phyloP scores from a whole-genome alignment of 1,140 invertebrate genomes.

The Coenobita brevimanus region DNA sequence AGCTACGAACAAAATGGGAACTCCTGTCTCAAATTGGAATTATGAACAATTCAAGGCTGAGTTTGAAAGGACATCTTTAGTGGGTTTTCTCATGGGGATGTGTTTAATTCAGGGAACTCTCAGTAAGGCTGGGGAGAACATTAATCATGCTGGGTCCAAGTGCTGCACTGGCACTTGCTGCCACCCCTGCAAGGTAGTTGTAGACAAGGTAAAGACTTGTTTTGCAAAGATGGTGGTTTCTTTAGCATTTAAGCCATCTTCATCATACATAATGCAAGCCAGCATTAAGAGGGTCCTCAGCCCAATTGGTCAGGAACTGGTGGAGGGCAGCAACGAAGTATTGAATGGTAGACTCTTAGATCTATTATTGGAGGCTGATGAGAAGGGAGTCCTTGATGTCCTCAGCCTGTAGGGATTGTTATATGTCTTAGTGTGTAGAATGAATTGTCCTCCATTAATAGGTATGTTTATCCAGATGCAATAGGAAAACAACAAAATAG shows the following conservation, averaged over 20 bases:
- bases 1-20: slow-evolving; percentile 53
- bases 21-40: slow-evolving; percentile 62
- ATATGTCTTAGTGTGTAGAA: background rate
- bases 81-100: slow-evolving; percentile 68
- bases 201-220: slow-evolving; percentile 37
- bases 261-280: slow-evolving; percentile 42
- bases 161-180: slow-evolving; percentile 19
- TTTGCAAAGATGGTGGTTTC: slow-evolving; percentile 58
- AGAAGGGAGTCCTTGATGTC: slow-evolving; percentile 57
- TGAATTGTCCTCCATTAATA: background rate
- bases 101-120: slow-evolving; percentile 65
- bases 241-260: slow-evolving; percentile 53
- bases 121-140: slow-evolving; percentile 67
- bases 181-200: slow-evolving; percentile 27
- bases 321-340: slow-evolving; percentile 58
- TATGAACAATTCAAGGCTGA: slow-evolving; percentile 67
- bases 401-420: slow-evolving; percentile 23
- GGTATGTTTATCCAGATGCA: no score
- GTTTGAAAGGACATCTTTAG: slow-evolving; percentile 60
- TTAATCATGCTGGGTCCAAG: slow-evolving; percentile 46
- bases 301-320: slow-evolving; percentile 60
- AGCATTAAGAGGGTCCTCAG: slow-evolving; percentile 55
- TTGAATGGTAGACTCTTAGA: slow-evolving; percentile 63
- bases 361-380: slow-evolving; percentile 61
- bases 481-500: no score